Conservation (phyloP, 2,888 invertebrate species). For the Lasioglossum marginatum region DNA sequence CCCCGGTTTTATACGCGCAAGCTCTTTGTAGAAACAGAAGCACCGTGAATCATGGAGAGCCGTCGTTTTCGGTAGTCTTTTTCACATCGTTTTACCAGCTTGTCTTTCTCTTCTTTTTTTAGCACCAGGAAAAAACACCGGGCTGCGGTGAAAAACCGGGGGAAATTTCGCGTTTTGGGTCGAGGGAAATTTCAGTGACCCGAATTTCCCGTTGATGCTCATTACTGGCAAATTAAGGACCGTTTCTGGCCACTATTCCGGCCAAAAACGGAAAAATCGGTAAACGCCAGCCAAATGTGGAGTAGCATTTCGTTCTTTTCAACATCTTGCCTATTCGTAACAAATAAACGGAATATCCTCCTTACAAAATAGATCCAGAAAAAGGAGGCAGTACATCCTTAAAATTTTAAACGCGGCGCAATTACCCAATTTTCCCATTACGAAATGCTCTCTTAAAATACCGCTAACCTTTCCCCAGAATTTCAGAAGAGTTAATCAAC, state of each 20-base stretch:
- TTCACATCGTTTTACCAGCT: conserved; percentile 24
- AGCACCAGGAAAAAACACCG: neutral
- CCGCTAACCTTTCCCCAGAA: neutral
- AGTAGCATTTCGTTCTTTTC: neutral
- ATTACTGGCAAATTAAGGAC: conserved; percentile 62
- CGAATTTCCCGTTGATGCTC: conserved; percentile 58
- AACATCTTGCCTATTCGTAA: neutral
- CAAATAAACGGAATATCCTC: neutral
- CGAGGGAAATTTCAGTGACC: conserved; percentile 51
- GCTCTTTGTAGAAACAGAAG: conserved; percentile 3
- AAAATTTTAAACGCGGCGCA: neutral
- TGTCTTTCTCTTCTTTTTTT: neutral
- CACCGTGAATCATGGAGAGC: neutral
- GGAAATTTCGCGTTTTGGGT: conserved; percentile 29
- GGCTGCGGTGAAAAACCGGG: neutral
- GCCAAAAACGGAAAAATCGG: neutral
- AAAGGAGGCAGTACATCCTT: neutral
- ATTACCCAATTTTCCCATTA: too few species aligned
- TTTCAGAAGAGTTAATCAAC: neutral
- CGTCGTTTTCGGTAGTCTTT: conserved; percentile 28
- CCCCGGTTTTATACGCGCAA: neutral
- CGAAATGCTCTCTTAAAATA: neutral
- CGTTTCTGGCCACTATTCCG: conserved; percentile 46
- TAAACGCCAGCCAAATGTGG: neutral
- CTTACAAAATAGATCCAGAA: too few species aligned